Conservation (phyloP, 2,888 invertebrate genomes). For the Zygogramma bicolorata region DNA sequence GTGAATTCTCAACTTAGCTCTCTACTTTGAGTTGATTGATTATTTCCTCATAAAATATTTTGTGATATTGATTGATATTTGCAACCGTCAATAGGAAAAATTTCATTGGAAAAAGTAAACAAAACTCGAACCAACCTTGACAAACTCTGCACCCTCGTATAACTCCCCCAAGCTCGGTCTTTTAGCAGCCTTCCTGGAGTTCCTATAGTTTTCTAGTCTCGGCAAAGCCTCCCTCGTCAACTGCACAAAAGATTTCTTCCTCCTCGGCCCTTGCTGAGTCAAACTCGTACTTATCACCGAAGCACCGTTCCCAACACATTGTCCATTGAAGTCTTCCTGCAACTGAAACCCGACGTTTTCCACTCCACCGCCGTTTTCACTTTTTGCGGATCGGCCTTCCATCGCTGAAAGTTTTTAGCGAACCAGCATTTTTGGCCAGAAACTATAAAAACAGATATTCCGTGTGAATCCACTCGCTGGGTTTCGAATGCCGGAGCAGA, state of each 20-base stretch:
- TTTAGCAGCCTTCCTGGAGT: slow-evolving; percentile 80
- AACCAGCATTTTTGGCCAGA: neutral
- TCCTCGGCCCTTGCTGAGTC: slow-evolving; percentile 49
- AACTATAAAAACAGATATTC: neutral
- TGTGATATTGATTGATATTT: no score
- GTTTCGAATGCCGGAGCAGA: neutral
- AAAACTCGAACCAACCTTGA: slow-evolving; percentile 63
- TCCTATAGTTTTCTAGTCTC: slow-evolving; percentile 85
- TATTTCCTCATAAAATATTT: no score
- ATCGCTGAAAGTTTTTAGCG: slow-evolving; percentile 36
- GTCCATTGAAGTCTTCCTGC: slow-evolving; percentile 49
- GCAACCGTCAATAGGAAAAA: no score
- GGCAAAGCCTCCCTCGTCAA: slow-evolving; percentile 84
- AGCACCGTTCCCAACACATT: slow-evolving; percentile 25
- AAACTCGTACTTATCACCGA: slow-evolving; percentile 3
- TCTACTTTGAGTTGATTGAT: no score
- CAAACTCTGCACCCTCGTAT: slow-evolving; percentile 76
- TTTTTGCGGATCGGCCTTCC: slow-evolving; percentile 52
- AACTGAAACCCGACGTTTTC: slow-evolving; percentile 60
- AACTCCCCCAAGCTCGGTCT: slow-evolving; percentile 88
- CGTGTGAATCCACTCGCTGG: neutral
- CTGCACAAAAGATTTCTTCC: slow-evolving; percentile 74
- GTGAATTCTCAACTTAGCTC: no score
- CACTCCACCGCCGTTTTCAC: slow-evolving; percentile 46
- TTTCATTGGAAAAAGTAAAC: no score